phyloP scores from a whole-genome alignment of 2,888 invertebrate species.

The Pomacea canaliculata region DNA sequence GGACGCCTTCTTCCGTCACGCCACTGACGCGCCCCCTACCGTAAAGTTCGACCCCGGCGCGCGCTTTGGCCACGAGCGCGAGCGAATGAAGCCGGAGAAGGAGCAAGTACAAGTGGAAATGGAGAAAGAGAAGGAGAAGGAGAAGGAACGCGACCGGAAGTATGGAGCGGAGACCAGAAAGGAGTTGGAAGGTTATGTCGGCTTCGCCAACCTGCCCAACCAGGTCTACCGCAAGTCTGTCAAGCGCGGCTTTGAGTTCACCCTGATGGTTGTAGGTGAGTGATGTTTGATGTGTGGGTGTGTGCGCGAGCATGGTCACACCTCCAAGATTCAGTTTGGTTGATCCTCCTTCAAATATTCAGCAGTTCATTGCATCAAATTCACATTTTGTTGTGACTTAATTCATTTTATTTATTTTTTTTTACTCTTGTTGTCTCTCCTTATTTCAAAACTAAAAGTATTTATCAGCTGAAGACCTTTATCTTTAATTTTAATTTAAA shows the following conservation, averaged over 20 bases:
- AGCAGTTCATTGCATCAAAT: too few relatives aligned
- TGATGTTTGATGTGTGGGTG: neutral
- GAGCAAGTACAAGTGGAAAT: neutral
- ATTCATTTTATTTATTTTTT: too few relatives aligned
- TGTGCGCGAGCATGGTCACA: neutral
- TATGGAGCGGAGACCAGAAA: slow-evolving; percentile 42
- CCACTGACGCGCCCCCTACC: slow-evolving; percentile 34
- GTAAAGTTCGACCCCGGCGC: slow-evolving; percentile 60
- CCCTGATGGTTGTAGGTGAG: slow-evolving; percentile 76
- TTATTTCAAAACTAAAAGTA: too few relatives aligned
- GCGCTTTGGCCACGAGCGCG: slow-evolving; percentile 46
- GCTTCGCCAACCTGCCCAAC: slow-evolving; percentile 66
- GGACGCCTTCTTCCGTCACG: slow-evolving; percentile 62
- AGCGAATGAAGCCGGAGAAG: slow-evolving; percentile 38
- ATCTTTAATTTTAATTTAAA: too few relatives aligned
- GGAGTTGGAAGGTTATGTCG: slow-evolving; percentile 63
- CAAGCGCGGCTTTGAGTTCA: slow-evolving; percentile 66
- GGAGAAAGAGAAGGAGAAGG: slow-evolving; percentile 32
- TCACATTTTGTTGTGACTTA: too few relatives aligned
- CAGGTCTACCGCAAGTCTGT: slow-evolving; percentile 67
- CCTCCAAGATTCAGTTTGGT: neutral
- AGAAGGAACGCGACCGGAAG: slow-evolving; percentile 35
- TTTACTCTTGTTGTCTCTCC: too few relatives aligned
- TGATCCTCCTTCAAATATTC: neutral
- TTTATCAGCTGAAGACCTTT: too few relatives aligned